phyloP scores from a whole-genome alignment of 2,797 vertebrate genomes.

The Eulemur albifrons region DNA sequence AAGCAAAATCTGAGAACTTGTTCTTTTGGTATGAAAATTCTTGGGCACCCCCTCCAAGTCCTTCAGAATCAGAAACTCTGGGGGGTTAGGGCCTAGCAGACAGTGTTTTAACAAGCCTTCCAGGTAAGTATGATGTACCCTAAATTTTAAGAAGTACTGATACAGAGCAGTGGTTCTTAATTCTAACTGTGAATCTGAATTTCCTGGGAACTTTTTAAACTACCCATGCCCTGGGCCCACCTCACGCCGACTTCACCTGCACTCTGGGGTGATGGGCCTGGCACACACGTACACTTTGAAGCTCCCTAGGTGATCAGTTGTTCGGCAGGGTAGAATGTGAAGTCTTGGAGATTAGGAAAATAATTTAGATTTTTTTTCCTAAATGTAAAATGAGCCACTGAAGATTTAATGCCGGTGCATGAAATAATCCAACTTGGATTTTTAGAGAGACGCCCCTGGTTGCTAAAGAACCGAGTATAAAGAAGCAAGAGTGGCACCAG shows the following conservation, averaged over 20 bases:
- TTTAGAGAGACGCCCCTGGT: neutral
- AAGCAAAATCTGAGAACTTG: too few species aligned
- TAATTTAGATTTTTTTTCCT: neutral
- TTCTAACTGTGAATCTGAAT: neutral
- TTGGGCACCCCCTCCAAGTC: neutral
- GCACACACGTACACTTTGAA: accelerated
- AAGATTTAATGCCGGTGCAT: neutral
- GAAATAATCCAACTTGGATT: neutral
- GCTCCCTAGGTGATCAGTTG: too few species aligned
- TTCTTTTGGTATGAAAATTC: accelerated
- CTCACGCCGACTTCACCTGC: neutral
- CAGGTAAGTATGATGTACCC: accelerated
- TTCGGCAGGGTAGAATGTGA: neutral
- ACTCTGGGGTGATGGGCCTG: neutral
- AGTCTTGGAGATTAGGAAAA: neutral
- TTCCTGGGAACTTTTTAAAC: neutral
- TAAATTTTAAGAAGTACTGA: neutral
- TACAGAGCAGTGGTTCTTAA: neutral
- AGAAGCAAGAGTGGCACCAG: neutral
- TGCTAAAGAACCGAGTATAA: neutral
- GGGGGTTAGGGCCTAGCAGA: neutral
- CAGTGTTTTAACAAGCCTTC: too few species aligned
- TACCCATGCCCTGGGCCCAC: neutral
- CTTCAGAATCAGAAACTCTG: neutral
- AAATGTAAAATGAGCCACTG: neutral